These are phyloP conservation scores for Lerema accius DNA, from an alignment of 1,140 invertebrate genomes.

Conservation along the genomic window DNA sequence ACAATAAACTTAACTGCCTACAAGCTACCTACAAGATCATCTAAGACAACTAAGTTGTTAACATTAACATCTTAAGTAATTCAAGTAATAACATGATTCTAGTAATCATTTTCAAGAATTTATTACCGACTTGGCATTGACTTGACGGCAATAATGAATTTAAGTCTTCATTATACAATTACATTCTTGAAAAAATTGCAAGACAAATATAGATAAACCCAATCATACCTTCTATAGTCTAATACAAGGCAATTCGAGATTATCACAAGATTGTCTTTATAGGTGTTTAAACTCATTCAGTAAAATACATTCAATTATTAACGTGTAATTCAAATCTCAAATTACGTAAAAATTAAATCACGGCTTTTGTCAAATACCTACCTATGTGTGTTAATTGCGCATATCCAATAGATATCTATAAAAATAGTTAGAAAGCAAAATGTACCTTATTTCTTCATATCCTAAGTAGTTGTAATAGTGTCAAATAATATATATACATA, in stretches of 20 bases:
- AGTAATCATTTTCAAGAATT: conserved; percentile 33
- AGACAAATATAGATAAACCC: background rate
- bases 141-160: conserved; percentile 15
- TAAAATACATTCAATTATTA: no score
- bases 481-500: no score
- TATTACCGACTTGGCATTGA: conserved; percentile 19
- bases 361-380: no score
- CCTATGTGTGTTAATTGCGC: no score
- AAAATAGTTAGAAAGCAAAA: no score
- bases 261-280: no score
- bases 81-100: conserved; percentile 26
- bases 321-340: no score
- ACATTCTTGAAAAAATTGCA: conserved; percentile 14
- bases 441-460: no score
- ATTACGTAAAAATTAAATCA: no score
- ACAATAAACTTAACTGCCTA: conserved; percentile 1
- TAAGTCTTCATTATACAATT: conserved; percentile 19
- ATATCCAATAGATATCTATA: no score
- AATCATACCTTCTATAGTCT: background rate
- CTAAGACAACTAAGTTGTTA: conserved; percentile 21
- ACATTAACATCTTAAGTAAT: conserved; percentile 32
- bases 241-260: background rate
- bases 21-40: background rate
- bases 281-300: no score
- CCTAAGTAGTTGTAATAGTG: no score